phyloP scores from a whole-genome alignment of 2,113 vertebrate species.

The Zapus hudsonius region DNA sequence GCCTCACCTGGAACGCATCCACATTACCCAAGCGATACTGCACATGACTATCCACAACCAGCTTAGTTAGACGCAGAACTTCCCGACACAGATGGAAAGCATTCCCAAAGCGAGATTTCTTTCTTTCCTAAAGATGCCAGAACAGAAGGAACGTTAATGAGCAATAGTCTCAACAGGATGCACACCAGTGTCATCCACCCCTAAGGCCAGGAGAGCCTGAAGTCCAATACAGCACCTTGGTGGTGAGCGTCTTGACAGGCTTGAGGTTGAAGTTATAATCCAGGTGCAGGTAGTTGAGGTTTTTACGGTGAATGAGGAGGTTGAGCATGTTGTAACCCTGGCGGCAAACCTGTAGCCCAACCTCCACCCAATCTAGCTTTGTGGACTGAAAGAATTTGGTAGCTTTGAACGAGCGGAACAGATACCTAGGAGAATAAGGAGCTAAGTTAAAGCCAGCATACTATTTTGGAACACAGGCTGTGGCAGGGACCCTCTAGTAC shows the following conservation, averaged over 20 bases:
- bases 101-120: conserved; percentile 98
- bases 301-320: conserved; percentile 98
- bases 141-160: background rate
- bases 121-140: conserved; percentile 90
- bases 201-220: background rate
- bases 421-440: conserved; percentile 87
- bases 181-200: background rate
- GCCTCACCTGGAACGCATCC: conserved; percentile 95
- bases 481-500: background rate
- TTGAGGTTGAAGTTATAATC: conserved; percentile 99
- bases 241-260: conserved; percentile 98
- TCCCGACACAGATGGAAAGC: conserved; percentile 98
- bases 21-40: conserved; percentile 99
- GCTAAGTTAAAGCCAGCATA: background rate
- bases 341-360: conserved; percentile 97
- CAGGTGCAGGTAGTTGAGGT: conserved; percentile 98
- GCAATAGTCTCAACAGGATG: background rate
- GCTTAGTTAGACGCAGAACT: conserved; percentile 96
- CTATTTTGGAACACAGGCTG: background rate
- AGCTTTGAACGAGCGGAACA: conserved; percentile 99
- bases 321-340: conserved; percentile 99
- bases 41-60: conserved; percentile 99
- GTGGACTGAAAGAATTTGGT: conserved; percentile 99
- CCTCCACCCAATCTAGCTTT: conserved; percentile 99
- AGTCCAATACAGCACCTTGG: conserved; percentile 88